Conservation (phyloP, 1,140 invertebrate species). For the Anagrus nilaparvatae region DNA sequence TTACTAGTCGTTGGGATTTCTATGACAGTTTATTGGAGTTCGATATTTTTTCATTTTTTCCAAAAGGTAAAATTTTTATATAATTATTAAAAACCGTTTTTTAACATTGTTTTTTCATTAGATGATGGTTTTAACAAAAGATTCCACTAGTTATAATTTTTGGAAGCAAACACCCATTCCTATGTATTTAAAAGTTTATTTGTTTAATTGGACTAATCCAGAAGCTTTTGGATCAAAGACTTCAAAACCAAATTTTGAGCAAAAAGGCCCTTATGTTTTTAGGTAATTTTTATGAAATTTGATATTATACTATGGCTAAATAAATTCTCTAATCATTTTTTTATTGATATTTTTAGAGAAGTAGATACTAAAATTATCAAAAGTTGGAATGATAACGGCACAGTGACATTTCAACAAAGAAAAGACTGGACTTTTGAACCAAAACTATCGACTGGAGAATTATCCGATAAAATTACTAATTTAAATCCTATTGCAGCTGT, state of each 20-base stretch:
- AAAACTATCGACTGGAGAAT: conserved; percentile 56
- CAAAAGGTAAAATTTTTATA: too few relatives aligned
- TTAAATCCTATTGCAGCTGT: conserved; percentile 72
- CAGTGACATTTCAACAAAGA: conserved; percentile 68
- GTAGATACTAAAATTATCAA: conserved; percentile 47
- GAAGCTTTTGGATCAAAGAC: conserved; percentile 39
- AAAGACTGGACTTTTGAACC: conserved; percentile 64
- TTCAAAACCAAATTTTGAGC: conserved; percentile 53
- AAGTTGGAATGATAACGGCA: conserved; percentile 65
- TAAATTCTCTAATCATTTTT: neutral
- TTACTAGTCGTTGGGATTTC: too few relatives aligned
- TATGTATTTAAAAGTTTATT: conserved; percentile 64
- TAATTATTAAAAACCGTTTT: too few relatives aligned
- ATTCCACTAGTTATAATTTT: conserved; percentile 49
- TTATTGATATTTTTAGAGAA: conserved; percentile 26
- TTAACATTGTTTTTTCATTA: too few relatives aligned
- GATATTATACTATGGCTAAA: neutral
- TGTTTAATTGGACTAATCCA: conserved; percentile 79
- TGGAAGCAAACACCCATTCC: conserved; percentile 69
- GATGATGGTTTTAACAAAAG: conserved; percentile 46
- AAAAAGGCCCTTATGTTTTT: conserved; percentile 45
- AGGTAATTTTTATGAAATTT: conserved; percentile 23
- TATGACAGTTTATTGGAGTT: too few relatives aligned
- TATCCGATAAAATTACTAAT: conserved; percentile 63
- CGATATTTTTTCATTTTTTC: too few relatives aligned